A percentile compares a stretch with the other conserved stretches of the same genome.
Conservation (phyloP, 2,888 invertebrate species). For the Drosophila basisetae region DNA sequence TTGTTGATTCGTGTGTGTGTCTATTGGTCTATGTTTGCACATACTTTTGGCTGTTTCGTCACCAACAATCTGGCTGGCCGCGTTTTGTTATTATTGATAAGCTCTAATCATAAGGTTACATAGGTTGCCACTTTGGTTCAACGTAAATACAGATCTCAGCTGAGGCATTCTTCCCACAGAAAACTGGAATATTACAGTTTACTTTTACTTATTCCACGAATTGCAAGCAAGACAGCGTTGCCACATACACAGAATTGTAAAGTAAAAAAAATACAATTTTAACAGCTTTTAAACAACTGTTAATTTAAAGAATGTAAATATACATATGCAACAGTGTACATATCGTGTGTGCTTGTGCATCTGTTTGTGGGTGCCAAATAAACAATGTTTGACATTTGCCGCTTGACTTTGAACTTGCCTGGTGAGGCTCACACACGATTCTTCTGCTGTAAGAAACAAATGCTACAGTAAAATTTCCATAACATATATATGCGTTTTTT, state of each 20-base stretch:
- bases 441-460: slow-evolving; percentile 1
- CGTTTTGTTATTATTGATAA: slow-evolving; percentile 36
- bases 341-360: not conserved
- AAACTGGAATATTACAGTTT: slow-evolving; percentile 27
- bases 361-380: slow-evolving; percentile 31
- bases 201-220: slow-evolving; percentile 4
- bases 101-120: slow-evolving; percentile 44
- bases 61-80: slow-evolving; percentile 22
- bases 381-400: slow-evolving; percentile 54
- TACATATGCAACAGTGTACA: slow-evolving; percentile 1
- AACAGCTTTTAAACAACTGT: slow-evolving; percentile 24
- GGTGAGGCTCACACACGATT: slow-evolving; percentile 10
- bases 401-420: slow-evolving; percentile 70
- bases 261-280: slow-evolving; percentile 21
- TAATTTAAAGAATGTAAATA: not conserved
- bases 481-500: slow-evolving; percentile 13
- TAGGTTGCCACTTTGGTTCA: slow-evolving; percentile 35
- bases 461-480: slow-evolving; percentile 37
- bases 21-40: slow-evolving; percentile 6
- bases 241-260: slow-evolving; percentile 26
- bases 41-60: slow-evolving; percentile 42
- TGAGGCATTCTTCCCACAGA: slow-evolving; percentile 6
- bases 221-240: slow-evolving; percentile 4
- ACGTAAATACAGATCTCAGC: slow-evolving; percentile 12
- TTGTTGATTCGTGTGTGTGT: slow-evolving; percentile 16